Evolutionary conservation across 2,888 invertebrate genomes (phyloP), one percentile per base, ranked within the genome.

Genomic region (Dicroscelio sp.): DNA sequence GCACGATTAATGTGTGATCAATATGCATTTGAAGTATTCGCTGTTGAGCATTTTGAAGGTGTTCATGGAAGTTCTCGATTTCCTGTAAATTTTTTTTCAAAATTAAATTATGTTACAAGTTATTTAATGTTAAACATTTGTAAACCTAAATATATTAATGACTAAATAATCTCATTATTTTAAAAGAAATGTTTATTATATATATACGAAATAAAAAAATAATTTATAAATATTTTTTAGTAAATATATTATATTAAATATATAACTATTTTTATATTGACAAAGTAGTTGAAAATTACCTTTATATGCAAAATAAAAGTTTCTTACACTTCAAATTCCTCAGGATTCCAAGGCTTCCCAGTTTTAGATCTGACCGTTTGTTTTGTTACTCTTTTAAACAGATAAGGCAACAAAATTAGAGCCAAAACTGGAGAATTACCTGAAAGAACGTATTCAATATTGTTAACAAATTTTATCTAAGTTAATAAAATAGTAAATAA

Each of bases 71-170:
- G 14, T 60, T 55, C 6, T 83, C 83, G 33, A 78, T 84, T 30
- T 76, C 69, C 84, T 88, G 33, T 30, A 82, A 87, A 65, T 12
- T n/a, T n/a, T n/a, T n/a, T n/a, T n/a, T n/a, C n/a, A n/a, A n/a
- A n/a, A n/a, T n/a, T n/a, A n/a, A n/a, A n/a, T n/a, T n/a, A n/a
- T n/a, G n/a, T n/a, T n/a, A n/a, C n/a, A n/a, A n/a, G n/a, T n/a
- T n/a, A n/a, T n/a, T n/a, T n/a, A n/a, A n/a, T n/a, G n/a, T n/a
- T n/a, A n/a, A n/a, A n/a, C n/a, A n/a, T n/a, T n/a, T n/a, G n/a
- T n/a, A 14, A 43, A 43, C 14, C 8, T 8, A 43, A 14, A 43
- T 12, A 43, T 43, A 43, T 43, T 43, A 43, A 43, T 12, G 14
- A 43, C 14, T 43, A 43, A 43, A 43, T 43, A 43, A 43, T 43